These are phyloP conservation scores for Lerema accius DNA, from an alignment of 1,140 invertebrate species.

Conservation along the genomic window DNA sequence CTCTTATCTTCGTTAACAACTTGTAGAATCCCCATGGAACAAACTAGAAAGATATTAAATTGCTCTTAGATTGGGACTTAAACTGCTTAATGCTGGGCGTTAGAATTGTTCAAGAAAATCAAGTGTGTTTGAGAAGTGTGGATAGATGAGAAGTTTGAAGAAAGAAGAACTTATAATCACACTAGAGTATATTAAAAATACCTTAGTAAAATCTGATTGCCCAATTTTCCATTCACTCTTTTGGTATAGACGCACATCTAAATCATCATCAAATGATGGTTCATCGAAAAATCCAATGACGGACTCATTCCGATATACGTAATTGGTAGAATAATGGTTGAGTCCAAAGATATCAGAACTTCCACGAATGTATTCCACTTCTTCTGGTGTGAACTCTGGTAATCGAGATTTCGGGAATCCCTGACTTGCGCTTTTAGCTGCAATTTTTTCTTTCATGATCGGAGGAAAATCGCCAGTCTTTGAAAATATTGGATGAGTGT, in stretches of 20 bases:
- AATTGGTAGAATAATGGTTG: conserved; percentile 82
- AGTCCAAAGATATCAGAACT: conserved; percentile 84
- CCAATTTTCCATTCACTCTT: conserved; percentile 39
- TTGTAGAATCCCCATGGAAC: conserved; percentile 15
- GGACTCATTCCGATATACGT: conserved; percentile 55
- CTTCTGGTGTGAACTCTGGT: conserved; percentile 65
- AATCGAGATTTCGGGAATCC: conserved; percentile 71
- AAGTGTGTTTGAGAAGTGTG: no score
- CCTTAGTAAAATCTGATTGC: no score
- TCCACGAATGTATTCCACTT: conserved; percentile 58
- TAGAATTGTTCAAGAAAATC: no score
- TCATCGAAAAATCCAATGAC: conserved; percentile 29
- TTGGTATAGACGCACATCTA: conserved; percentile 36
- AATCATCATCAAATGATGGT: conserved; percentile 58
- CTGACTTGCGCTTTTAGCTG: conserved; percentile 76
- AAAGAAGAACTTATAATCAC: no score
- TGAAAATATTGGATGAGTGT: conserved; percentile 83
- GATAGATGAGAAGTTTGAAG: no score
- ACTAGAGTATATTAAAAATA: no score
- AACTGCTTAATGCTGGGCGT: no score
- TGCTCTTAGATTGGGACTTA: no score
- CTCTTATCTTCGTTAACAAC: not conserved
- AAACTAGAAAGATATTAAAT: no score
- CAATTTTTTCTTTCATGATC: conserved; percentile 81
- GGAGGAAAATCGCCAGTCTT: conserved; percentile 83